phyloP scores from a whole-genome alignment of 2,888 invertebrate genomes.

The Ophraella communa region DNA sequence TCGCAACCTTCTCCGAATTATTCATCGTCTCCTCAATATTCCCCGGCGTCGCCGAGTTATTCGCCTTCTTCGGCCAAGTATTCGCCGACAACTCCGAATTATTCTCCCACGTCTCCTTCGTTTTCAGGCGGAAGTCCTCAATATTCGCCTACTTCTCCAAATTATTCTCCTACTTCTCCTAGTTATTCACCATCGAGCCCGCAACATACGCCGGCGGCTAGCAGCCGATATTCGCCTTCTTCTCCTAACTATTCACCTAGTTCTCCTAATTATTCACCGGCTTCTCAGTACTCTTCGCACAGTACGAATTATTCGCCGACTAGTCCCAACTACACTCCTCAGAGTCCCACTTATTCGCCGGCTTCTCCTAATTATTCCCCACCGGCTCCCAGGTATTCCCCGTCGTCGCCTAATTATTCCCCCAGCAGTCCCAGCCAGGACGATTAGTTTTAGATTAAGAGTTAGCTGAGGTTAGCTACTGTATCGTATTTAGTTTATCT shows the following conservation, averaged over 20 bases:
- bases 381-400: slow-evolving; percentile 76
- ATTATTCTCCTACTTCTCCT: slow-evolving; percentile 83
- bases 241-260: slow-evolving; percentile 84
- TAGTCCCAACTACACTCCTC: slow-evolving; percentile 80
- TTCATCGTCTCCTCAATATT: slow-evolving; percentile 78
- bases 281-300: slow-evolving; percentile 79
- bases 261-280: slow-evolving; percentile 80
- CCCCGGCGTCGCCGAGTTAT: slow-evolving; percentile 79
- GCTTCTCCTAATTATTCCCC: slow-evolving; percentile 81
- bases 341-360: slow-evolving; percentile 79
- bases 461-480: too few species aligned
- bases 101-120: slow-evolving; percentile 84
- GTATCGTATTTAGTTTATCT: background rate
- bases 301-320: slow-evolving; percentile 85
- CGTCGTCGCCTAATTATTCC: slow-evolving; percentile 66
- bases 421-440: slow-evolving; percentile 66
- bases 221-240: slow-evolving; percentile 74
- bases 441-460: slow-evolving; percentile 24
- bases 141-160: slow-evolving; percentile 87
- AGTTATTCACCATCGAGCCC: slow-evolving; percentile 81
- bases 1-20: slow-evolving; percentile 82
- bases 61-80: slow-evolving; percentile 83
- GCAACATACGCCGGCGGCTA: slow-evolving; percentile 73
- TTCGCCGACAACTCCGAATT: slow-evolving; percentile 81
- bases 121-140: slow-evolving; percentile 79